Conservation (phyloP, 2,113 vertebrate genomes). For the Pomatorhinus ruficollis region DNA sequence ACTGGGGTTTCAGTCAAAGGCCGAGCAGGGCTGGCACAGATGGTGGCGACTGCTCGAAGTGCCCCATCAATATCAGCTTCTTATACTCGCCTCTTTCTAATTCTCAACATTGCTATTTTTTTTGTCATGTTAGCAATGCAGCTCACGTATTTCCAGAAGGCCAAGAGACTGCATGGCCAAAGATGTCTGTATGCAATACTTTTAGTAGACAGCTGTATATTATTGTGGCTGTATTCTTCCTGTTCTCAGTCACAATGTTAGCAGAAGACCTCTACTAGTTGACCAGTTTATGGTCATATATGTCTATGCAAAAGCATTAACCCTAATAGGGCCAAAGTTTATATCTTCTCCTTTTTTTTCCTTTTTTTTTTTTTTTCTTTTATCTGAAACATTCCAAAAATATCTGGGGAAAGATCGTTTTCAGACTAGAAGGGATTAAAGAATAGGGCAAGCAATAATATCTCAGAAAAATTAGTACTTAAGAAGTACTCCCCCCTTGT, state of each 20-base stretch:
- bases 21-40: conserved; percentile 76
- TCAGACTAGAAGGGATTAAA: conserved; percentile 1
- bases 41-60: conserved; percentile 72
- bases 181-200: conserved; percentile 91
- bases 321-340: conserved; percentile 56
- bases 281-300: conserved; percentile 58
- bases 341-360: neutral
- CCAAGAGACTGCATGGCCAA: conserved; percentile 87
- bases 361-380: neutral
- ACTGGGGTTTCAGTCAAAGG: conserved; percentile 72
- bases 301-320: conserved; percentile 65
- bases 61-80: conserved; percentile 78
- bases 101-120: conserved; percentile 94
- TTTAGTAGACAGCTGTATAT: conserved; percentile 89
- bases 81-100: conserved; percentile 90
- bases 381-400: conserved; percentile 60
- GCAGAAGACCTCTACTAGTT: conserved; percentile 36
- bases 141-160: conserved; percentile 87
- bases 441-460: neutral
- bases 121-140: conserved; percentile 90
- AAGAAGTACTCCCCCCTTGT: neutral
- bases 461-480: conserved; percentile 15
- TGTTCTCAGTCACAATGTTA: conserved; percentile 93
- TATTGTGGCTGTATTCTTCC: conserved; percentile 92
- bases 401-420: neutral